Evolutionary conservation across 2,797 vertebrate genomes (phyloP).

Genomic region (Sebastes matsubarae): DNA sequence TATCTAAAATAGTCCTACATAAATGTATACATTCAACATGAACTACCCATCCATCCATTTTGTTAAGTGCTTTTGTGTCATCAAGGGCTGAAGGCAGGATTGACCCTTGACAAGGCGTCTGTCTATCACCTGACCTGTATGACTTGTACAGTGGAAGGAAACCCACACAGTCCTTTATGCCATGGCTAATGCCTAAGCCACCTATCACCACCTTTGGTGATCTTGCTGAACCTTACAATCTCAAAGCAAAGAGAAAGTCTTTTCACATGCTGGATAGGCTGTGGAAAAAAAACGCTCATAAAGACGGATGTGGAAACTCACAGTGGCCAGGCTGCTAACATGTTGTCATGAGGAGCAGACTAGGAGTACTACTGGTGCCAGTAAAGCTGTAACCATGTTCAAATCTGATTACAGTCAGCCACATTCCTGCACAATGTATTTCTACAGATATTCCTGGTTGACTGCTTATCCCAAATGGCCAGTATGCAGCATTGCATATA

Average conservation of each 20-base stretch:
- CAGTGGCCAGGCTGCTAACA: not conserved
- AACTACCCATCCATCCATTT: not conserved
- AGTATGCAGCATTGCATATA: not conserved
- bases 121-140: not conserved
- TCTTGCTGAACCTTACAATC: not conserved
- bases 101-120: not conserved
- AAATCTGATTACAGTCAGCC: not conserved
- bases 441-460: not conserved
- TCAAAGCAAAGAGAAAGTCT: not conserved
- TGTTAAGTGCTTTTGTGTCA: not conserved
- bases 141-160: not conserved
- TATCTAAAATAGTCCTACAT: not conserved
- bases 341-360: not conserved
- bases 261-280: not conserved
- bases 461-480: conserved; percentile 18
- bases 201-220: not conserved
- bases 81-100: not conserved
- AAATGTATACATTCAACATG: not conserved
- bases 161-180: not conserved
- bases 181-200: not conserved
- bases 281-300: not conserved
- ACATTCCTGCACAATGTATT: not conserved
- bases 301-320: not conserved
- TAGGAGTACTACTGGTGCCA: not conserved
- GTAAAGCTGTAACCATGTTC: not conserved